phyloP scores from a whole-genome alignment of 1,140 invertebrate genomes.

The Armadillidium nasatum region DNA sequence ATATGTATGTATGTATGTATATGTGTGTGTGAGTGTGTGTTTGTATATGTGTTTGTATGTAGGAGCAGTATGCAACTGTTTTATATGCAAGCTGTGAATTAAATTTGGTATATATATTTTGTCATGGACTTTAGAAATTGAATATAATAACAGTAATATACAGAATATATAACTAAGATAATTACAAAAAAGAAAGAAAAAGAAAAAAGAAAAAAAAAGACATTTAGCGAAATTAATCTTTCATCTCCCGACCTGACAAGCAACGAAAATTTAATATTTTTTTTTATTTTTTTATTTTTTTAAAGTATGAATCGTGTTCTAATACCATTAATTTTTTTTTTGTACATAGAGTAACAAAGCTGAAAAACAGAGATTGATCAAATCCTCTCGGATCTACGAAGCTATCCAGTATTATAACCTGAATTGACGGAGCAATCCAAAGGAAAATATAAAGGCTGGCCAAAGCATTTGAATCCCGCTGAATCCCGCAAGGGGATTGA shows the following conservation, averaged over 20 bases:
- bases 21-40: too few relatives aligned
- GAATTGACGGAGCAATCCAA: neutral
- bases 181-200: too few relatives aligned
- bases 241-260: neutral
- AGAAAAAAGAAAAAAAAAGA: too few relatives aligned
- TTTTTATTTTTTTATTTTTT: neutral
- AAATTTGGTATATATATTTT: too few relatives aligned
- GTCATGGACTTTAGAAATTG: too few relatives aligned
- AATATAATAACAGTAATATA: too few relatives aligned
- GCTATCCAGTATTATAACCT: neutral
- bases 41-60: too few relatives aligned
- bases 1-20: too few relatives aligned
- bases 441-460: neutral
- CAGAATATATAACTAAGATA: too few relatives aligned
- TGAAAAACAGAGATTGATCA: neutral
- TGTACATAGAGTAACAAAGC: neutral
- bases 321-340: neutral
- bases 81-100: too few relatives aligned
- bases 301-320: neutral
- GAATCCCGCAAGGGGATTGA: conserved; percentile 2
- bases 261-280: neutral
- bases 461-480: neutral
- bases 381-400: neutral
- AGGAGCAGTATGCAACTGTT: too few relatives aligned
- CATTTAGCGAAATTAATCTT: neutral